Conservation (phyloP, 2,113 vertebrate genomes). For the Amblyornis subalaris region DNA sequence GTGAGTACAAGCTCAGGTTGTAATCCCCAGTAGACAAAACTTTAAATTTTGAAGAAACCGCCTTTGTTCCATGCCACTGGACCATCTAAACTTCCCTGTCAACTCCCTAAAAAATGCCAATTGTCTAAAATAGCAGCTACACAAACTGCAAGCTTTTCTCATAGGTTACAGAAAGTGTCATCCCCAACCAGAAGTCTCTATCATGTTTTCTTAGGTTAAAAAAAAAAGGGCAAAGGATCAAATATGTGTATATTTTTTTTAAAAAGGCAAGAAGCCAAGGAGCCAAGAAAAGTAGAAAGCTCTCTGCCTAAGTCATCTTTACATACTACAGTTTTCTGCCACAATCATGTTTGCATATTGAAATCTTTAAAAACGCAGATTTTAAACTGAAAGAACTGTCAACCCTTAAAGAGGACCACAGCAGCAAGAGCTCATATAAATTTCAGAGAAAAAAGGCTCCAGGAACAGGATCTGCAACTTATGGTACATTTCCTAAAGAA, state of each 20-base stretch:
- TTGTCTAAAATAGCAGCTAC: background rate
- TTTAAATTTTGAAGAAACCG: background rate
- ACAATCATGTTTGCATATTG: background rate
- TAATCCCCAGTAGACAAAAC: background rate
- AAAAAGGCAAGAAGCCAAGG: background rate
- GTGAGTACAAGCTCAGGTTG: background rate
- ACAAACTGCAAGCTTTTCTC: background rate
- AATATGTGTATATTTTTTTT: accelerated
- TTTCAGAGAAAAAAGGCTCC: background rate
- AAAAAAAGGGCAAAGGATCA: background rate
- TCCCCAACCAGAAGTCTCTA: background rate
- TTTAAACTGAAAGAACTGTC: background rate
- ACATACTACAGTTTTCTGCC: background rate
- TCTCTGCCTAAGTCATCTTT: background rate
- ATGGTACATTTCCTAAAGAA: background rate
- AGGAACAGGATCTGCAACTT: background rate
- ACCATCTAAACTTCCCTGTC: background rate
- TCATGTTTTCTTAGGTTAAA: background rate
- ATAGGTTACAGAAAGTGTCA: background rate
- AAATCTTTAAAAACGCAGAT: background rate
- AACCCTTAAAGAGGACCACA: background rate
- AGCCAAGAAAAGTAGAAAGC: background rate
- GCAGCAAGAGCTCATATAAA: background rate
- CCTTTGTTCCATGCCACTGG: background rate
- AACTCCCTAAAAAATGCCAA: background rate